phyloP scores from a whole-genome alignment of 1,140 invertebrate species.

The Solenopsis fugax region DNA sequence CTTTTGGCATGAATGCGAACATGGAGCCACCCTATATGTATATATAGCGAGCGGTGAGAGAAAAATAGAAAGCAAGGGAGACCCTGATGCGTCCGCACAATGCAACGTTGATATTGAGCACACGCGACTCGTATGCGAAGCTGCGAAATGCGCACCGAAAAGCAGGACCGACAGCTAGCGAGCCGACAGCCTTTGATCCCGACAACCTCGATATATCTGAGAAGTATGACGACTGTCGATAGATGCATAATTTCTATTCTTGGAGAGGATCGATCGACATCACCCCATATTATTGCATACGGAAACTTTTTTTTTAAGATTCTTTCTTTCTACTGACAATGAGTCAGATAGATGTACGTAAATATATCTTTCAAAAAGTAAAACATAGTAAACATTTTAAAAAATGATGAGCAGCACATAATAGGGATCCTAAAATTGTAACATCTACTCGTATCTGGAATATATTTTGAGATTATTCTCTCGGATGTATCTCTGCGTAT shows the following conservation, averaged over 20 bases:
- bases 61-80: conserved; percentile 7
- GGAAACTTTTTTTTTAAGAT: not conserved
- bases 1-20: not conserved
- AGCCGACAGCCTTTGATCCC: conserved; percentile 61
- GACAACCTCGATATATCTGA: conserved; percentile 50
- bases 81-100: conserved; percentile 76
- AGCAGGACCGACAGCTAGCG: conserved; percentile 46
- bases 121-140: conserved; percentile 70
- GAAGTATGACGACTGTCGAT: conserved; percentile 49
- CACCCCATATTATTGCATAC: not conserved
- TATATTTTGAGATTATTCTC: conserved; percentile 10
- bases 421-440: not conserved
- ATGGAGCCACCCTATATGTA: conserved; percentile 29
- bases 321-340: not conserved
- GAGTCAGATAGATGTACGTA: not conserved
- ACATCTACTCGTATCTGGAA: not conserved
- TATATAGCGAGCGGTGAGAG: conserved; percentile 21
- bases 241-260: conserved; percentile 46
- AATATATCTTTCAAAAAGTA: not conserved
- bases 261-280: conserved; percentile 40
- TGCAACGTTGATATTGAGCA: conserved; percentile 78
- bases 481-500: not conserved
- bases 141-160: conserved; percentile 72
- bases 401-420: not conserved
- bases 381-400: not conserved